These are phyloP conservation scores for Gadus macrocephalus DNA, from an alignment of 2,113 vertebrate genomes.

Conservation along the genomic window DNA sequence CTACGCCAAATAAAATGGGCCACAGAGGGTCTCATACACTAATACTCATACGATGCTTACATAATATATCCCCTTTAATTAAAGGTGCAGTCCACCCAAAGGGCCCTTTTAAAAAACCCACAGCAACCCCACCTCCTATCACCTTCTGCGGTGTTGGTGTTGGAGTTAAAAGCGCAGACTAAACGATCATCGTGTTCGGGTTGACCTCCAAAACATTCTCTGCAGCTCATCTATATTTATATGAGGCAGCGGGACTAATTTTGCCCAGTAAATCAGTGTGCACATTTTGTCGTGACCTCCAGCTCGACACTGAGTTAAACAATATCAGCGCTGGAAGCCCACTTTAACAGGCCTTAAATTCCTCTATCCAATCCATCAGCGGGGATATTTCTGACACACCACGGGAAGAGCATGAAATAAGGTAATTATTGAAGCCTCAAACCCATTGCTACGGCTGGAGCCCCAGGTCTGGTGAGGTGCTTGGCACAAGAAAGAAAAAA, in stretches of 20 bases:
- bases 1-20: conserved; percentile 50
- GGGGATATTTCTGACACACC: conserved; percentile 72
- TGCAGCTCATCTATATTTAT: conserved; percentile 71
- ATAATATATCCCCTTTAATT: conserved; percentile 61
- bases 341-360: conserved; percentile 75
- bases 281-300: conserved; percentile 65
- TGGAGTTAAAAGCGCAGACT: conserved; percentile 49
- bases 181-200: conserved; percentile 52
- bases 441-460: conserved; percentile 64
- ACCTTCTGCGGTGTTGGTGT: conserved; percentile 38
- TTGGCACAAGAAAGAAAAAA: neutral
- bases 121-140: neutral
- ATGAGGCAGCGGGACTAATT: conserved; percentile 73
- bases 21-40: conserved; percentile 30
- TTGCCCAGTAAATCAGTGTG: conserved; percentile 66
- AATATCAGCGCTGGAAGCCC: conserved; percentile 67
- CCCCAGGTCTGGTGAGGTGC: conserved; percentile 34
- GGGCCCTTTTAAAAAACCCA: conserved; percentile 30
- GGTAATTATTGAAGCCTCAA: conserved; percentile 80
- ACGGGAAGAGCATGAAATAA: conserved; percentile 79
- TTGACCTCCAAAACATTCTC: conserved; percentile 61
- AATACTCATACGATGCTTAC: conserved; percentile 41
- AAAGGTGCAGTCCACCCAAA: conserved; percentile 42
- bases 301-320: conserved; percentile 73
- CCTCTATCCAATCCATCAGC: conserved; percentile 72